Evolutionary conservation across 37 sponge, comb jelly and placozoan genomes (phyloP), one percentile per base, ranked within the genome.

Genomic region (Cliona cf. orientalis): DNA sequence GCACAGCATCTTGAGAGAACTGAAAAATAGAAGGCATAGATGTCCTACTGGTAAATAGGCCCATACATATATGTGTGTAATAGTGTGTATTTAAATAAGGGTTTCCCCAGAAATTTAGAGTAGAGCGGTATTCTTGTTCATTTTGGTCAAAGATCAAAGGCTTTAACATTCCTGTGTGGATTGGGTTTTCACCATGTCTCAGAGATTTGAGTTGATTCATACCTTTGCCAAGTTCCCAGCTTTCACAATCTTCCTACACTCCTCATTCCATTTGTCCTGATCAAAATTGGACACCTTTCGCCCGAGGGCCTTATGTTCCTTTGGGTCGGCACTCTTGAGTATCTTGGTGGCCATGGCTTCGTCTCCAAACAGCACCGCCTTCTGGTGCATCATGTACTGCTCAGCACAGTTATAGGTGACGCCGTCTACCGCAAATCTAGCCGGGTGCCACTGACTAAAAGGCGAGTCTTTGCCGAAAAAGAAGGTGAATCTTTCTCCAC

Each of bases 351-450:
- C 87, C 53, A 72, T 82, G 6, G 58, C 77, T 19, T 77, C 58
- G 42, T 95, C 96, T 2, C 37, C 39, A 36, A 95, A 92, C 29
- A 95, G 61, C 23, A 78, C 89, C 83, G 96, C 96, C 73, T 95
- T 95, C 66, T 72, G 74, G 70, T 85, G 66, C 96, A 95, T 95
- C 96, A 95, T 95, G 75, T 83, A 95, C 57, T 95, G 96, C 85
- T 95, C 96, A 28, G 92, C 92, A 41, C 93, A 92, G 71, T 60
- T 71, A 70, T 80, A 95, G 25, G 17, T 23, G 1, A 72, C 58
- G 17, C 88, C 89, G 19, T 79, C 81, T 36, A 89, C 90, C 41
- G 31, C 42, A 39, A 95, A 95, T 53, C 73, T 28, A 5, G 84
- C 86, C 0, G 80, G 78, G 72, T 95, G 78, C 68, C 79, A 92